Evolutionary conservation across 2,113 vertebrate genomes (phyloP).

Genomic region (Barbus barbus): DNA sequence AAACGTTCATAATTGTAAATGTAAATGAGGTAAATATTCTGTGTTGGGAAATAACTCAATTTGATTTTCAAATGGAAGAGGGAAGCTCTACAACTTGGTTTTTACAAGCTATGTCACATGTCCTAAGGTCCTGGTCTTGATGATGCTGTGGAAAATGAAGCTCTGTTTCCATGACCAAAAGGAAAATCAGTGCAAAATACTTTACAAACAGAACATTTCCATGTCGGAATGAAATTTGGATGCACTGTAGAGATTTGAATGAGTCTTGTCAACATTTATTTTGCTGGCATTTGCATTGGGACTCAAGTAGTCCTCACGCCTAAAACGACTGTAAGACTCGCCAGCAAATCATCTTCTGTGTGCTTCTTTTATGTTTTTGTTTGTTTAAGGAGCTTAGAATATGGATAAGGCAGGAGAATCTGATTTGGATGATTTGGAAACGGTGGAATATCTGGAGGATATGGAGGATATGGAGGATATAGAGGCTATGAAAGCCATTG

Average conservation of each 20-base stretch:
- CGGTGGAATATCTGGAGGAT: slow-evolving; percentile 14
- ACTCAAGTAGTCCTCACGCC: background rate
- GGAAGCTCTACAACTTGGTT: background rate
- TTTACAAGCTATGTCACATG: background rate
- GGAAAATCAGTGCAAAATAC: background rate
- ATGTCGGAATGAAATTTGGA: background rate
- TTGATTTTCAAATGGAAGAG: slow-evolving; percentile 13
- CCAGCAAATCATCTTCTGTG: background rate
- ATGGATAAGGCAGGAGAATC: background rate
- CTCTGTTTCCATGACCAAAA: slow-evolving; percentile 25
- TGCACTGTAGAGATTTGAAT: slow-evolving; percentile 30
- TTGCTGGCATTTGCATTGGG: background rate
- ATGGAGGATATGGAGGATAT: background rate
- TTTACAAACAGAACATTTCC: slow-evolving; percentile 28
- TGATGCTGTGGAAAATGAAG: background rate
- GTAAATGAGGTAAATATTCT: background rate
- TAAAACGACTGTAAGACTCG: background rate
- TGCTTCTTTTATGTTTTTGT: background rate
- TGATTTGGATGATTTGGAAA: slow-evolving; percentile 6
- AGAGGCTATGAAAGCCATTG: background rate
- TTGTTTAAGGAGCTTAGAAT: background rate
- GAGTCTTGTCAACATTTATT: slow-evolving; percentile 16
- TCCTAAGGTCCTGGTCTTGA: background rate
- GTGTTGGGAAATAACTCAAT: slow-evolving; percentile 1
- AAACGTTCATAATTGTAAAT: background rate